Evolutionary conservation across 2,888 invertebrate genomes (phyloP).

Genomic region (Tiliacea aurago): DNA sequence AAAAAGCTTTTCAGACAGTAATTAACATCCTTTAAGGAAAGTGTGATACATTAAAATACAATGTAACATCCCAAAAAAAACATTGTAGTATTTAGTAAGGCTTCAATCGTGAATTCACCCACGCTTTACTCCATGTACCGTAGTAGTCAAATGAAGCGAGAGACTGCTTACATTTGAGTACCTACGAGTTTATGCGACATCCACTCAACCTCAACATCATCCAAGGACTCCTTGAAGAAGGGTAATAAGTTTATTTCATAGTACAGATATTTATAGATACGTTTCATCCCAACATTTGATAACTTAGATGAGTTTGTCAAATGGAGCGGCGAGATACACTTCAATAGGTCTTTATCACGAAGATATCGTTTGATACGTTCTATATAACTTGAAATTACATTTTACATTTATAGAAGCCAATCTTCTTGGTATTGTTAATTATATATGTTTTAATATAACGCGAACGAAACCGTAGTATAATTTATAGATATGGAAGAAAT

Average conservation of each 20-base stretch:
- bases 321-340: slow-evolving; percentile 27
- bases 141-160: slow-evolving; percentile 26
- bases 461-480: not conserved
- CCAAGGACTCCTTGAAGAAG: slow-evolving; percentile 18
- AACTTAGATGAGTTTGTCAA: slow-evolving; percentile 47
- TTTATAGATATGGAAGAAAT: slow-evolving; percentile 8
- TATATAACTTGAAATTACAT: slow-evolving; percentile 13
- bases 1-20: slow-evolving; percentile 1
- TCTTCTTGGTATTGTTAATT: not conserved
- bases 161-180: slow-evolving; percentile 18
- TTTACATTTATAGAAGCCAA: not conserved
- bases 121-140: slow-evolving; percentile 28
- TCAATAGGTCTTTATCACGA: slow-evolving; percentile 28
- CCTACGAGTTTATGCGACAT: slow-evolving; percentile 15
- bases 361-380: slow-evolving; percentile 14
- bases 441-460: not conserved
- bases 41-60: not conserved
- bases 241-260: slow-evolving; percentile 12
- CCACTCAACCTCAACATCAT: slow-evolving; percentile 5
- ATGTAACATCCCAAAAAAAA: slow-evolving; percentile 3
- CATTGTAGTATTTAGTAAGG: slow-evolving; percentile 4
- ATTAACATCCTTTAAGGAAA: not conserved
- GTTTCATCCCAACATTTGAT: slow-evolving; percentile 37
- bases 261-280: not conserved
- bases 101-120: slow-evolving; percentile 7